Percentiles rank a stretch among this genome's conserved stretches.
phyloP scores from a whole-genome alignment of 1,140 invertebrate genomes.

The Triops longicaudatus region DNA sequence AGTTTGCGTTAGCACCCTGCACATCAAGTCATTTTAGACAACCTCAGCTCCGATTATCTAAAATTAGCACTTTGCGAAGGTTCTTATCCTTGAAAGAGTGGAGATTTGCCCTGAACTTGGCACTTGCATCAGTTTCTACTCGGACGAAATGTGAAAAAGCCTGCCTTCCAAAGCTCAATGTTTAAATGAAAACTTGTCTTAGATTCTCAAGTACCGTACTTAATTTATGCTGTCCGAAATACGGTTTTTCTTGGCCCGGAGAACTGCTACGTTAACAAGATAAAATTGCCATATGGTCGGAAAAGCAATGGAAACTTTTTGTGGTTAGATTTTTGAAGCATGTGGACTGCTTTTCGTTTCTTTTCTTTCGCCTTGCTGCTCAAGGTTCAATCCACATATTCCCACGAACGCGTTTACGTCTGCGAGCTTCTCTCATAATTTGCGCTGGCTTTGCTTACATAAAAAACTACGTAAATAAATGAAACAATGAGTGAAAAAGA shows the following conservation, averaged over 20 bases:
- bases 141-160: neutral
- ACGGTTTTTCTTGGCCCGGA: neutral
- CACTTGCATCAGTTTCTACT: neutral
- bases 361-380: neutral
- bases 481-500: neutral
- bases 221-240: neutral
- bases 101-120: neutral
- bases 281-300: neutral
- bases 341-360: neutral
- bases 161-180: neutral
- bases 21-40: constrained; percentile 15
- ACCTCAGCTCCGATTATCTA: constrained; percentile 11
- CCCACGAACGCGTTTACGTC: neutral
- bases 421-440: neutral
- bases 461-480: neutral
- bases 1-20: neutral
- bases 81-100: neutral
- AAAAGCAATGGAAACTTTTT: neutral
- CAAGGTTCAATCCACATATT: neutral
- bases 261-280: neutral
- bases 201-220: neutral
- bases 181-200: neutral
- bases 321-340: neutral
- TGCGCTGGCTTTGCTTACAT: neutral
- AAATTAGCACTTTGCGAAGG: constrained; percentile 11